These are phyloP conservation scores for Protomyctophum bolini DNA, from an alignment of 2,113 vertebrate genomes.

Conservation along the genomic window DNA sequence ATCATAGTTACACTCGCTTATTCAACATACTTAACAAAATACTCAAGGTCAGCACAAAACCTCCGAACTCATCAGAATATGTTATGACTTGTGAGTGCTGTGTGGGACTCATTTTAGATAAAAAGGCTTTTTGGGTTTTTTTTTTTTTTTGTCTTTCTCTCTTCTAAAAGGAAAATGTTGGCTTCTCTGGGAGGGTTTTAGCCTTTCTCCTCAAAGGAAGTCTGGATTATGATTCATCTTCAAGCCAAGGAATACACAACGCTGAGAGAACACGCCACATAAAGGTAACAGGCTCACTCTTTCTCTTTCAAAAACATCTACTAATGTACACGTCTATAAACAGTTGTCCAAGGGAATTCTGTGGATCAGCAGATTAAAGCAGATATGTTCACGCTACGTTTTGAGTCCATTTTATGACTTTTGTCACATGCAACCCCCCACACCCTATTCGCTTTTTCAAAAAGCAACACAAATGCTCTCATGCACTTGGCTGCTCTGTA, in stretches of 20 bases:
- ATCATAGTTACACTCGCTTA: slow-evolving; percentile 23
- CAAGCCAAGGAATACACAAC: slow-evolving; percentile 51
- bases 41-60: slow-evolving; percentile 58
- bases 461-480: slow-evolving; percentile 43
- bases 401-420: slow-evolving; percentile 19
- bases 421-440: slow-evolving; percentile 17
- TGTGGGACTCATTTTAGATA: slow-evolving; percentile 45
- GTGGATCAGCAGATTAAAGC: slow-evolving; percentile 5
- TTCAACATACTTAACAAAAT: slow-evolving; percentile 48
- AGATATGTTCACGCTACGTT: neutral
- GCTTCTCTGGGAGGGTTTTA: slow-evolving; percentile 22
- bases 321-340: slow-evolving; percentile 25
- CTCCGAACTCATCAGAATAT: slow-evolving; percentile 44
- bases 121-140: slow-evolving; percentile 32
- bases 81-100: slow-evolving; percentile 53
- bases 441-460: too few relatives aligned
- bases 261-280: slow-evolving; percentile 28
- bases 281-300: slow-evolving; percentile 33
- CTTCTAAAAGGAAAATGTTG: slow-evolving; percentile 25
- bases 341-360: slow-evolving; percentile 1
- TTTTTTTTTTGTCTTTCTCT: slow-evolving; percentile 43
- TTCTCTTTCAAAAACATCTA: slow-evolving; percentile 26
- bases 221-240: slow-evolving; percentile 51
- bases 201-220: slow-evolving; percentile 57
- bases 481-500: slow-evolving; percentile 38